phyloP scores from a whole-genome alignment of 1,140 invertebrate genomes.

The Trypoxylus dichotomus region DNA sequence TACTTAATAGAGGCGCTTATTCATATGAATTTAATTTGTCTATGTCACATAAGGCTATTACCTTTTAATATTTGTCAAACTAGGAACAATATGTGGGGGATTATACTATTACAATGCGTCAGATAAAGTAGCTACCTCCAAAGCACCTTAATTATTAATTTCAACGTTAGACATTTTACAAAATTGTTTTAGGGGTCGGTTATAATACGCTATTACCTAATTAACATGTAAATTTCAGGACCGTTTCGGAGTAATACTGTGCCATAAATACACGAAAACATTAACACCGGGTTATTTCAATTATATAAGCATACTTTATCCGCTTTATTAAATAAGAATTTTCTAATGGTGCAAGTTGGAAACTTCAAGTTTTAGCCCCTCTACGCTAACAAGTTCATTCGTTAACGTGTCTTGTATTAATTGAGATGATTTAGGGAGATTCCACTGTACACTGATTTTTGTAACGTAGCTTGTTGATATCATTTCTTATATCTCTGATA shows the following conservation, averaged over 20 bases:
- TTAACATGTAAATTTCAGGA: neutral
- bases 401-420: too few relatives aligned
- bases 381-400: too few relatives aligned
- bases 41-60: too few relatives aligned
- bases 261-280: neutral
- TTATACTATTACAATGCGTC: too few relatives aligned
- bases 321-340: neutral
- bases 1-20: too few relatives aligned
- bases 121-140: neutral
- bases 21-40: too few relatives aligned
- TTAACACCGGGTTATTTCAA: neutral
- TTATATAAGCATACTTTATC: neutral
- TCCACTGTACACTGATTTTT: too few relatives aligned
- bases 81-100: too few relatives aligned
- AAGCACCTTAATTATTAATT: neutral
- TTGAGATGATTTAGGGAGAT: too few relatives aligned
- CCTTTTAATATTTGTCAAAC: too few relatives aligned
- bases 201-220: neutral
- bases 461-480: too few relatives aligned
- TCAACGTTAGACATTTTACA: neutral
- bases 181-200: neutral
- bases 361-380: neutral
- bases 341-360: neutral
- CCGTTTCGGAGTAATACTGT: neutral
- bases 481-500: too few relatives aligned